Evolutionary conservation across 2,888 invertebrate species (phyloP).

Genomic region (Netelia fuscicornis): DNA sequence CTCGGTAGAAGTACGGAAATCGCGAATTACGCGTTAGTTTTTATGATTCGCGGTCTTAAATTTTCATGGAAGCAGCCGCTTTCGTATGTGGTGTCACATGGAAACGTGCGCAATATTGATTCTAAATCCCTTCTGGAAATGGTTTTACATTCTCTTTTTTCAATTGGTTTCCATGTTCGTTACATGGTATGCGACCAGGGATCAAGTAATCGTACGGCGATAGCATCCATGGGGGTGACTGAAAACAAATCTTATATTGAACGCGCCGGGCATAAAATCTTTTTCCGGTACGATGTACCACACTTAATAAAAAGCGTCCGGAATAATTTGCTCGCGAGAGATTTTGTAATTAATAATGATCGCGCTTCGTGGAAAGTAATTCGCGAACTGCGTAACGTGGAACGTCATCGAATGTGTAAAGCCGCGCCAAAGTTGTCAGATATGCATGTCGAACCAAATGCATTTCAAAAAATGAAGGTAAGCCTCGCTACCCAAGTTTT

Average conservation of each 20-base stretch:
- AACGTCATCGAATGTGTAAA: conserved; percentile 56
- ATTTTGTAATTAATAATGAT: conserved; percentile 57
- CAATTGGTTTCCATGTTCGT: conserved; percentile 63
- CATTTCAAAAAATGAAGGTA: conserved; percentile 73
- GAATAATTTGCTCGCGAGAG: conserved; percentile 68
- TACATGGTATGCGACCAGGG: conserved; percentile 71
- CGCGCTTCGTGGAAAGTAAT: conserved; percentile 32
- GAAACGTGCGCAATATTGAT: no score
- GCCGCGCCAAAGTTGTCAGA: conserved; percentile 72
- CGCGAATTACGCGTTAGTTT: conserved; percentile 71
- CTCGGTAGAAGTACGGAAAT: conserved; percentile 62
- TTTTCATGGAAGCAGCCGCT: conserved; percentile 73
- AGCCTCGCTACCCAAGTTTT: conserved; percentile 72
- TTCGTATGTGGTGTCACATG: conserved; percentile 14
- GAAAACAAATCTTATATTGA: conserved; percentile 64
- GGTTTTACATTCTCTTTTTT: conserved; percentile 63
- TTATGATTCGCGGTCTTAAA: conserved; percentile 71
- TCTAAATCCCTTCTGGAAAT: conserved; percentile 8
- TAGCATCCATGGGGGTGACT: conserved; percentile 65
- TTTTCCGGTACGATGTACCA: conserved; percentile 68
- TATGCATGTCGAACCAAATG: conserved; percentile 69
- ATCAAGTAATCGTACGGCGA: conserved; percentile 65
- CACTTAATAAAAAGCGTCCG: conserved; percentile 69
- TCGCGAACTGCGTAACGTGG: conserved; percentile 60
- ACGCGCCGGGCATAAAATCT: conserved; percentile 62